Conservation (phyloP, 2,888 invertebrate genomes). For the Andrena dorsata region DNA sequence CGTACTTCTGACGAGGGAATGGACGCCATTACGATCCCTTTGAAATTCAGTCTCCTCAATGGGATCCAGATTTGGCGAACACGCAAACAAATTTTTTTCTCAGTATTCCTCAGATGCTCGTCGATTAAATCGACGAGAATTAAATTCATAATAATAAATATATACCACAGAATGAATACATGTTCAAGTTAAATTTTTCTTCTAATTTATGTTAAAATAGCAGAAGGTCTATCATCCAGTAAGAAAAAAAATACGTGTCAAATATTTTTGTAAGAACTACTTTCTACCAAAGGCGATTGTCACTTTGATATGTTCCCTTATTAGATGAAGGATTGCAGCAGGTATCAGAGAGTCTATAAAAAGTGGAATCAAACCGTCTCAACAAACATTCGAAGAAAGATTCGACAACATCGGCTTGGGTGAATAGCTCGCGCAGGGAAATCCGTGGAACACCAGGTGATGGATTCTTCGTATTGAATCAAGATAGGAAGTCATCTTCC, state of each 20-base stretch:
- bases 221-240: too few species aligned
- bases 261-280: too few species aligned
- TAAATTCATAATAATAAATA: too few species aligned
- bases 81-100: slow-evolving; percentile 38
- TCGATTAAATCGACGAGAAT: too few species aligned
- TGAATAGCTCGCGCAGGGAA: not conserved
- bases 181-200: too few species aligned
- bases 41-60: slow-evolving; percentile 37
- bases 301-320: too few species aligned
- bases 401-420: not conserved
- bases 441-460: not conserved
- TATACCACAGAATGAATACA: too few species aligned
- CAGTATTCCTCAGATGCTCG: not conserved
- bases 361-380: not conserved
- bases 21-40: not conserved
- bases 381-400: not conserved
- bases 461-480: not conserved
- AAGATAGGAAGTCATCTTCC: not conserved
- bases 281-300: too few species aligned
- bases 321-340: not conserved
- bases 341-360: not conserved
- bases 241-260: too few species aligned
- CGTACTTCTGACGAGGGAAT: not conserved
- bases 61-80: not conserved
- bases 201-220: too few species aligned